Base-by-base conservation (phyloP, 2,888 invertebrate genomes). In the Trissolcus brochymenae region DNA sequence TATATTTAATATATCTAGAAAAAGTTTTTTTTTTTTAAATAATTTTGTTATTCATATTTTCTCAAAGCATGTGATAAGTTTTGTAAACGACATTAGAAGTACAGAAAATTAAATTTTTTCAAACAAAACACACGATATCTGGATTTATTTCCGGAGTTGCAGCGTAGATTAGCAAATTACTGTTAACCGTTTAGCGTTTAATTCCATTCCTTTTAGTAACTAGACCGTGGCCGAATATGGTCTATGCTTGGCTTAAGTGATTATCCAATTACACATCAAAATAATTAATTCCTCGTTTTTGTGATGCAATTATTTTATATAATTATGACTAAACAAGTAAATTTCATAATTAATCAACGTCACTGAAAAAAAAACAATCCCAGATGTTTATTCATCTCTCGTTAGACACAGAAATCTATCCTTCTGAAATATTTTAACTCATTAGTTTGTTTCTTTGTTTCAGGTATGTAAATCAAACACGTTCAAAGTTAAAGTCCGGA, bases 191-290 rank as follows among this genome's bases (percentile, higher is more conserved):
- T 70, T 70, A 70, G 17, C 49, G 55, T 55, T 25, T 61, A 61
- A 70, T 55, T 61, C 43, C 50, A 70, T 70, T 70, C 56, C 56
- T 46, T 62, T 56, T 62, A 50, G 41, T 17, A 70, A 70, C 61
- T 70, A 70, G 70, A 70, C 70, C 70, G 61, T 70, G 29, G 50
- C 70, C 50, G n/a, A 13, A 16, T 56, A 25, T 29, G 51, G 50
- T 61, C 43, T 53, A 43, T 54, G 40, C 35, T 43, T 46, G 46
- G 17, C 60, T 19, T 46, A 21, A 60, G 40, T 46, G 60, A 54
- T 60, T 55, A 60, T 40, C 46, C 60, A 60, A 54, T 68, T 68
- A 68, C 53, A 49, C 60, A 60, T 35, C 35, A 35, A 35, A 35
- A 35, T 35, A 35, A 35, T 35, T 35, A 35, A 35, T 35, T 35